Evolutionary conservation across 2,113 vertebrate genomes (phyloP), one percentile per base, ranked within the genome.

Genomic region (Phaethornis superciliosus): DNA sequence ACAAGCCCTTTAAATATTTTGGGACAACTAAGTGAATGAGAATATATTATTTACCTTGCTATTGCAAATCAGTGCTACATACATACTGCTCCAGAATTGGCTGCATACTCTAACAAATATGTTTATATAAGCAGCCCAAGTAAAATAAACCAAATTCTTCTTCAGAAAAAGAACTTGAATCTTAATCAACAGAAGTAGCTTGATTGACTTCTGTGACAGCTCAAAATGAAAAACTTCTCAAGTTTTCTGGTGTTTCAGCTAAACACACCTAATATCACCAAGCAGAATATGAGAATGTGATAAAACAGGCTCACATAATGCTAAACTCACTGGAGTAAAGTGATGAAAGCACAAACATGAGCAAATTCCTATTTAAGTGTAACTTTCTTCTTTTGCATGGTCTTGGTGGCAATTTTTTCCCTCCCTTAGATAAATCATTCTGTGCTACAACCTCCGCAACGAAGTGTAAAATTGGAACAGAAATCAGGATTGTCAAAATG

Each of bases 231-330:
- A 77, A 85, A 24, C 42, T 70, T 88, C 52, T 51, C 72, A 85
- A 55, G 42, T 94, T 63, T 93, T 85, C 35, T 70, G 17, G 26
- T 79, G 7, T 24, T 76, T 74, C n/a, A 46, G 51, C 35, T 65
- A 69, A 70, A 46, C 24, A 62, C 14, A 52, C 33, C 30, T 80
- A 72, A 69, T 88, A 69, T 42, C 55, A 51, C 28, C 32, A 72
- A 49, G 86, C 15, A 88, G 55, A 93, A 83, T 63, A 42, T 83
- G 64, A 83, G 64, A 94, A 90, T 12, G 47, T 90, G 79, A 76
- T 91, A 71, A 83, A 91, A 80, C 21, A 49, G 32, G 5, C 12
- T 89, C 77, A 26, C 0, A 3, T 62, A 42, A 83, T 65, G 64
- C 55, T 80, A 67, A 81, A 80, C 23, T 88, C 75, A 63, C 37